These are phyloP conservation scores for Drosophila lini DNA, from an alignment of 1,140 invertebrate genomes.

Conservation along the genomic window DNA sequence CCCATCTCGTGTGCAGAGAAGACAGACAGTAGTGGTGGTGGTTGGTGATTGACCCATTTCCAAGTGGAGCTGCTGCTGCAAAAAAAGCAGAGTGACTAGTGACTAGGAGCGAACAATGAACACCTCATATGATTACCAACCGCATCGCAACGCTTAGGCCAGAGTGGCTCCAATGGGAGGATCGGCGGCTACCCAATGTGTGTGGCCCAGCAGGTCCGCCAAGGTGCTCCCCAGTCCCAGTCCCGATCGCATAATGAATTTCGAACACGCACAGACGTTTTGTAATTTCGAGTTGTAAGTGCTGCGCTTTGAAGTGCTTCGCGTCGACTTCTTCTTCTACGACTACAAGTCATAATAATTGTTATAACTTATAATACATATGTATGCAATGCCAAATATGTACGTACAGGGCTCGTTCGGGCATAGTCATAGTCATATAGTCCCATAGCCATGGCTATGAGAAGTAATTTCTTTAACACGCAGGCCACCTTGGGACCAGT, in stretches of 20 bases:
- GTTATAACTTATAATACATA: conserved; percentile 34
- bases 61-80: conserved; percentile 22
- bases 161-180: conserved; percentile 24
- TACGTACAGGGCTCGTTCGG: conserved; percentile 6
- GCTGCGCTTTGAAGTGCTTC: conserved; percentile 72
- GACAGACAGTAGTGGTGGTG: conserved; percentile 7
- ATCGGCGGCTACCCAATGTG: conserved; percentile 5
- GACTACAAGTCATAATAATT: conserved; percentile 53
- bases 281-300: conserved; percentile 80
- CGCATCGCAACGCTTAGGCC: conserved; percentile 29
- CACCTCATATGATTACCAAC: conserved; percentile 71
- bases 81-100: conserved; percentile 19
- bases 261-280: conserved; percentile 82
- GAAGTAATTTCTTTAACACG: conserved; percentile 58
- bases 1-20: conserved; percentile 16
- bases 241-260: conserved; percentile 74
- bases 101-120: conserved; percentile 70
- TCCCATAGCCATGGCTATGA: conserved; percentile 17
- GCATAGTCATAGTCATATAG: conserved; percentile 2
- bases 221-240: conserved; percentile 21
- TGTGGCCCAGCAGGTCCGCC: conserved; percentile 25
- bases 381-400: conserved; percentile 60
- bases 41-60: conserved; percentile 70
- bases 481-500: conserved; percentile 47
- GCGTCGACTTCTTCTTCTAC: conserved; percentile 47